Percentiles rank a stretch among this genome's conserved stretches.
Evolutionary conservation across 2,797 vertebrate genomes (phyloP).

Genomic region (Scomberomorus guttatus): DNA sequence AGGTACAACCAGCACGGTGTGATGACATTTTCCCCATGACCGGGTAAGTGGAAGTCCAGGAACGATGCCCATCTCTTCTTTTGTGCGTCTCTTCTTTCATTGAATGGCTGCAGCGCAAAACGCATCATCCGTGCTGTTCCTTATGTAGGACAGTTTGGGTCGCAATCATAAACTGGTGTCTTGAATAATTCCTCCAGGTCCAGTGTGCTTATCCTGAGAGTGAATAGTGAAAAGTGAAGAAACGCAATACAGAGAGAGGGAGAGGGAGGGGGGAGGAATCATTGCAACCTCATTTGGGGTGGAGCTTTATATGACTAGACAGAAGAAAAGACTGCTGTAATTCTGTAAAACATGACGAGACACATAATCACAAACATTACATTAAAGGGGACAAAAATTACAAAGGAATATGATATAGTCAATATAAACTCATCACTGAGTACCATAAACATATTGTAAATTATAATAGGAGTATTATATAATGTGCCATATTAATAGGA

Average conservation of each 20-base stretch:
- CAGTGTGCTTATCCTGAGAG: slow-evolving; percentile 31
- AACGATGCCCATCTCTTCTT: slow-evolving; percentile 74
- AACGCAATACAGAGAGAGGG: slow-evolving; percentile 22
- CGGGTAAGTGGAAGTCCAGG: slow-evolving; percentile 53
- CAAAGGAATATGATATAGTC: background rate
- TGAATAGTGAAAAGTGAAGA: slow-evolving; percentile 28
- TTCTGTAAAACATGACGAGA: background rate
- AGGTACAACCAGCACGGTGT: slow-evolving; percentile 29
- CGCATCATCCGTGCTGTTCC: slow-evolving; percentile 74
- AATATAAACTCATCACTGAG: background rate
- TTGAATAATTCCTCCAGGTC: slow-evolving; percentile 26
- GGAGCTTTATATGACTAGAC: slow-evolving; percentile 72
- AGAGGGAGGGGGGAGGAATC: background rate
- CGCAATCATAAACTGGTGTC: slow-evolving; percentile 31
- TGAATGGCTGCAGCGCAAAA: slow-evolving; percentile 63
- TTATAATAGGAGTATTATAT: background rate
- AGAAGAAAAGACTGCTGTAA: background rate
- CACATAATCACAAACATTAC: background rate
- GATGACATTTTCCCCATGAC: background rate
- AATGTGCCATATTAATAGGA: too few species aligned
- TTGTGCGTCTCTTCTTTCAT: slow-evolving; percentile 73
- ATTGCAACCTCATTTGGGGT: slow-evolving; percentile 62
- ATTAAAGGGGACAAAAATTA: background rate
- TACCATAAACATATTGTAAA: background rate
- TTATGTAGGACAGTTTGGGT: background rate